Base-by-base conservation (phyloP, 2,113 vertebrate genomes). In the Panurus biarmicus region DNA sequence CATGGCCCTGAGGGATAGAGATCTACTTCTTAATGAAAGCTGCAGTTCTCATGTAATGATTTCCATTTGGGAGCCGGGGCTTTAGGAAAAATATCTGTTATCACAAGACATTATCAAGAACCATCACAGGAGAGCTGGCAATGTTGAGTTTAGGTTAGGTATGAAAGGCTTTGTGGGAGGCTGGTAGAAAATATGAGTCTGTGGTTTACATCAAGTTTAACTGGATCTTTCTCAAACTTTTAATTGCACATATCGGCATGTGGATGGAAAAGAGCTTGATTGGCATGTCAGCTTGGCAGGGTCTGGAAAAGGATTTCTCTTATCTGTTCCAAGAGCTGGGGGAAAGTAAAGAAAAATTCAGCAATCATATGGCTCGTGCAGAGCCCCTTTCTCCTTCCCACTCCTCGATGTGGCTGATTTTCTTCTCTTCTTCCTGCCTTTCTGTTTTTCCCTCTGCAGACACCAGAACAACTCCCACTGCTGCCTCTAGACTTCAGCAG, bases 1-100 rank as follows among this genome's bases (percentile, higher is more conserved):
- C 69, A 29, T 71, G 23, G 51, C 44, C 69, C 35, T 15, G 9
- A 71, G 51, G 69, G 51, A 66, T 3, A 64, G 48, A 93, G 84
- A 79, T 76, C 64, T 90, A 50, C 57, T 87, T 87, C 81, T 75
- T 85, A 83, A 79, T 72, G 95, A 84, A 82, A 89, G 66, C 77
- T 67, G 77, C 93, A 53, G 85, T 72, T 75, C 85, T 79, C 3
- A 20, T 8, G 4, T 74, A 66, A 84, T 77, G 42, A 62, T 85
- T 96, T 82, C 56, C 33, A 60, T 71, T 84, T 9, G 18, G 80
- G 56, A 92, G 42, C 60, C 89, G 56, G 22, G 48, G 35, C 80
- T 95, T 84, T 62, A 86, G 73, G 76, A 80, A 62, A 84, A 95
- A 62, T 54, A 84, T 11, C 60, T 6, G 1, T 89, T 95, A 92